Conservation (phyloP, 2,113 vertebrate genomes). For the Paramormyrops kingsleyae region DNA sequence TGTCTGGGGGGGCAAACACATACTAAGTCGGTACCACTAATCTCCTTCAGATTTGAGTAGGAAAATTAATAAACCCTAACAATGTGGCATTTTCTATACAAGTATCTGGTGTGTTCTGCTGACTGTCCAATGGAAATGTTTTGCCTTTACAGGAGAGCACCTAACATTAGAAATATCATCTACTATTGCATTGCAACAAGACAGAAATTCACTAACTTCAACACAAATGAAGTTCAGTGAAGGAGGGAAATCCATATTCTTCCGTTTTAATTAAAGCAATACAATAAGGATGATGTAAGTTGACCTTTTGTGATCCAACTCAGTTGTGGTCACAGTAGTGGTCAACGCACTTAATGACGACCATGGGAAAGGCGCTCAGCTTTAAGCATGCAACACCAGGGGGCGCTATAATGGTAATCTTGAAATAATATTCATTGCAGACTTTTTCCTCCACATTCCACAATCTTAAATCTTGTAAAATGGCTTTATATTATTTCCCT, state of each 20-base stretch:
- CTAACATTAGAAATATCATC: neutral
- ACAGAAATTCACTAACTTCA: neutral
- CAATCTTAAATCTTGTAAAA: neutral
- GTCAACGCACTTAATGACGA: neutral
- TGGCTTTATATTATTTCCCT: neutral
- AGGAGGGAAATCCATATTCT: neutral
- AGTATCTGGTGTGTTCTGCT: neutral
- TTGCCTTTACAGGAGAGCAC: neutral
- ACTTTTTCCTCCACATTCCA: neutral
- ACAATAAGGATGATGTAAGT: neutral
- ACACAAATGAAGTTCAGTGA: neutral
- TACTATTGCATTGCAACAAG: neutral
- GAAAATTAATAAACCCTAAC: neutral
- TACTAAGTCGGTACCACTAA: neutral
- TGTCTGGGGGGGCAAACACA: conserved; percentile 45
- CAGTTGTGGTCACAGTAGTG: neutral
- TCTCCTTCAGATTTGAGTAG: neutral
- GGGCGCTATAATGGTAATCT: neutral
- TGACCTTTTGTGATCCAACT: neutral
- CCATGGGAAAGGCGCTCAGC: neutral
- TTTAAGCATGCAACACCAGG: neutral
- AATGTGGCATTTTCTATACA: neutral
- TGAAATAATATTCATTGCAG: neutral
- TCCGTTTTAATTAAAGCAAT: neutral
- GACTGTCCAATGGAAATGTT: neutral